These are phyloP conservation scores for Pentamera pediparva DNA, from an alignment of 53 echinoderm and acorn worm genomes.

Conservation along the genomic window DNA sequence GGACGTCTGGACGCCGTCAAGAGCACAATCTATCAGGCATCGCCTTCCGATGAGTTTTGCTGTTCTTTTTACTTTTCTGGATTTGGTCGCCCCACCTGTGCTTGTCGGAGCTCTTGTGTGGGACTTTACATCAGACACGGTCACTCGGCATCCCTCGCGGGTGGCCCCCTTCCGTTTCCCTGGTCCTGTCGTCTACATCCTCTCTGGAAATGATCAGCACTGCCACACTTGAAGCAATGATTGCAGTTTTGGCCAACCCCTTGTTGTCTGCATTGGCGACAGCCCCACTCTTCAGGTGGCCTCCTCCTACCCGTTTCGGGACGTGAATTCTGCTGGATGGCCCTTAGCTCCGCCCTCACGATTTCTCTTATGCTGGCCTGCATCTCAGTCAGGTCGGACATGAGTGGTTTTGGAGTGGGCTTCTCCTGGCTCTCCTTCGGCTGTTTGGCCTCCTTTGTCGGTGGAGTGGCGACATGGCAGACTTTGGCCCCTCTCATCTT, in stretches of 20 bases:
- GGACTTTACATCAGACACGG: constrained; percentile 18
- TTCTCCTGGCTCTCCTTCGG: too few species aligned
- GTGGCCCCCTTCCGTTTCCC: constrained; percentile 45
- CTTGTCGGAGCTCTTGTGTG: background rate
- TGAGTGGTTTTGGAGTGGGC: too few species aligned
- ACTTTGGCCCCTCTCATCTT: background rate
- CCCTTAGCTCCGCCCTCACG: constrained; percentile 2
- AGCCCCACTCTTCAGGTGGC: constrained; percentile 12
- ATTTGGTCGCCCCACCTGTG: constrained; percentile 13
- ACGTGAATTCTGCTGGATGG: background rate
- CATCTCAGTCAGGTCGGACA: too few species aligned
- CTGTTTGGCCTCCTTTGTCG: background rate
- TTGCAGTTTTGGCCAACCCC: constrained; percentile 2
- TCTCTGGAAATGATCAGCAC: constrained; percentile 35
- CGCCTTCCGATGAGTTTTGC: constrained; percentile 37
- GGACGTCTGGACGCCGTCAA: constrained; percentile 19
- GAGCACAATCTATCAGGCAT: constrained; percentile 36
- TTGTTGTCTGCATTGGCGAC: background rate
- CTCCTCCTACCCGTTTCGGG: background rate
- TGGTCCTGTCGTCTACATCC: constrained; percentile 24
- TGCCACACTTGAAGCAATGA: constrained; percentile 43
- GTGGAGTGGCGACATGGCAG: background rate
- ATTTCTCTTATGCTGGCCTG: constrained; percentile 8
- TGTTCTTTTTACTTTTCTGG: constrained; percentile 23
- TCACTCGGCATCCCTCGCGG: constrained; percentile 39